phyloP scores from a whole-genome alignment of 1,140 invertebrate species.

The Trachymyrmex septentrionalis region DNA sequence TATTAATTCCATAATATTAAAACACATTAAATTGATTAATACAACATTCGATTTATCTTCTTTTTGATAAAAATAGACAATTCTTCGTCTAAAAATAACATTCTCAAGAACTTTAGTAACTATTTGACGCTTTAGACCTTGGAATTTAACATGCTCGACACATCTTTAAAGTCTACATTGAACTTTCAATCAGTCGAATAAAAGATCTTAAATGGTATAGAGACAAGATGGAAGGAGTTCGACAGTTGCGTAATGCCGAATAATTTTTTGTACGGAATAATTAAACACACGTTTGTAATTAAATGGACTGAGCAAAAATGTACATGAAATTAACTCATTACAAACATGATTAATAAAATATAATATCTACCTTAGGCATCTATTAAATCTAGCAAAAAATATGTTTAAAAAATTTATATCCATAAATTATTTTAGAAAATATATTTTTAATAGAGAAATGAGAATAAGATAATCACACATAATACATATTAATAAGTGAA shows the following conservation, averaged over 20 bases:
- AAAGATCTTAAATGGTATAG: constrained; percentile 25
- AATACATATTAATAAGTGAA: not conserved
- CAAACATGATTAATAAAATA: not conserved
- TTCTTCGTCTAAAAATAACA: not conserved
- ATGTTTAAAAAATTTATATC: not conserved
- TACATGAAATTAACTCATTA: not conserved
- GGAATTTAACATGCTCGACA: not conserved
- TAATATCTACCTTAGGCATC: not conserved
- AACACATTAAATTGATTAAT: not conserved
- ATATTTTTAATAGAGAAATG: not conserved
- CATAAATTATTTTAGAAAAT: not conserved
- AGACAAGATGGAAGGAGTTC: not conserved
- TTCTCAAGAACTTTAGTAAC: not conserved
- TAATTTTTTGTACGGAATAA: not conserved
- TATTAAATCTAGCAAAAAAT: not conserved
- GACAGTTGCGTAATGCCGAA: not conserved
- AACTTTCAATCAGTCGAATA: constrained; percentile 39
- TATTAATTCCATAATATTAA: not conserved
- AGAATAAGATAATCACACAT: not conserved
- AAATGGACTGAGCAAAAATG: not conserved
- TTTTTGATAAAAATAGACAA: not conserved
- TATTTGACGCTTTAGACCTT: not conserved
- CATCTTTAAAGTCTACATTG: constrained; percentile 23
- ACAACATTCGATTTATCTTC: not conserved
- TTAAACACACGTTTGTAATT: not conserved